These are phyloP conservation scores for Ceramica pisi DNA, from an alignment of 2,888 invertebrate genomes.

Conservation along the genomic window DNA sequence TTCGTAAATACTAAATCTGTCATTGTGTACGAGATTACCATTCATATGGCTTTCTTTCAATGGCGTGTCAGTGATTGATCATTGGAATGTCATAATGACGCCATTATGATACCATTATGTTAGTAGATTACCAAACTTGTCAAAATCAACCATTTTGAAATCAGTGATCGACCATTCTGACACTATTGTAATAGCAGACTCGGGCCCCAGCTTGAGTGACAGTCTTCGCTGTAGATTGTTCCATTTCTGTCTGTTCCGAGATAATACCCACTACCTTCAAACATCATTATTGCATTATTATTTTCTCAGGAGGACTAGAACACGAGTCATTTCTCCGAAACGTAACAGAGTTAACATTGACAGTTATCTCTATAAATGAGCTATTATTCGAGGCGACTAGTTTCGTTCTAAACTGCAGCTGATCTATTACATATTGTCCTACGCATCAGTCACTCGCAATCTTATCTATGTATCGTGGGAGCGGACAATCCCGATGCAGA, in stretches of 20 bases:
- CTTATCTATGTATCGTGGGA: constrained; percentile 89
- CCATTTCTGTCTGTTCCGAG: constrained; percentile 30
- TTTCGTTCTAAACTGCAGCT: constrained; percentile 80
- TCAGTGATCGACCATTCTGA: no score
- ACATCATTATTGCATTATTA: constrained; percentile 66
- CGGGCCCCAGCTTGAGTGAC: constrained; percentile 21
- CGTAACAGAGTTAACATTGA: constrained; percentile 77
- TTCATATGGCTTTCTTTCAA: no score
- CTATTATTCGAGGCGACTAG: constrained; percentile 80
- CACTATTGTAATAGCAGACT: no score
- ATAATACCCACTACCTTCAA: constrained; percentile 37
- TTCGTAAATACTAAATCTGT: no score
- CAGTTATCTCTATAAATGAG: constrained; percentile 88
- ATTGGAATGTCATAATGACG: no score
- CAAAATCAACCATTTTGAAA: no score
- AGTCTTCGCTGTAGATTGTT: constrained; percentile 27
- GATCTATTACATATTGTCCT: constrained; percentile 89
- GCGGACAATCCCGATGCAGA: constrained; percentile 72
- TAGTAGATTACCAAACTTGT: no score
- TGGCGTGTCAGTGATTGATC: no score
- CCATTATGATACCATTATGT: no score
- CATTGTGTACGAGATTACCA: no score
- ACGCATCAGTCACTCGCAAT: constrained; percentile 88
- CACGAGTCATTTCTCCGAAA: constrained; percentile 73
- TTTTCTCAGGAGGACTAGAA: constrained; percentile 73